phyloP scores from a whole-genome alignment of 1,140 invertebrate genomes.

The Galendromus occidentalis region DNA sequence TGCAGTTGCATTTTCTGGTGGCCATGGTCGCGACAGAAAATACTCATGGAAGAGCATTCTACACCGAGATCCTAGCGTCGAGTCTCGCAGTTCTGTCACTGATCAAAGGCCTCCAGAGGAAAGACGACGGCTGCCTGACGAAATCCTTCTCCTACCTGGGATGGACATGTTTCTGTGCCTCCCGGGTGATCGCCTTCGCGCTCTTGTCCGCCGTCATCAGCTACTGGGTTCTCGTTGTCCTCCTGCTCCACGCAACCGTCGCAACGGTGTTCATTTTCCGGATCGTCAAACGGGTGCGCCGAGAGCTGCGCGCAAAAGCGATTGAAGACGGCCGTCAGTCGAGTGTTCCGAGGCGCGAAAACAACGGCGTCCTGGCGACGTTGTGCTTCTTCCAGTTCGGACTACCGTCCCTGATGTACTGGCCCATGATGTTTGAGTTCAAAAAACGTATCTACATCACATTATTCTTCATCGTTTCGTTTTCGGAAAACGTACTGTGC shows the following conservation, averaged over 20 bases:
- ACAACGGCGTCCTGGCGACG: constrained; percentile 9
- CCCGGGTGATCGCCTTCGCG: constrained; percentile 19
- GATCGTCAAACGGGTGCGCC: neutral
- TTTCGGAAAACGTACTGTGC: constrained; percentile 19
- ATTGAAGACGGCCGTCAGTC: neutral
- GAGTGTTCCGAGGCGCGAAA: neutral
- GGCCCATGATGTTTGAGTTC: constrained; percentile 24
- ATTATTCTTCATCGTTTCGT: constrained; percentile 16
- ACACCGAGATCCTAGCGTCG: constrained; percentile 19
- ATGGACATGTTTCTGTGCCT: constrained; percentile 19
- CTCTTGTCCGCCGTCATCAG: constrained; percentile 17
- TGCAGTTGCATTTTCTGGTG: constrained; percentile 21
- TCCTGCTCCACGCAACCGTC: constrained; percentile 17
- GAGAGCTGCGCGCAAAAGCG: neutral
- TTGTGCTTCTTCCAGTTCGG: constrained; percentile 21
- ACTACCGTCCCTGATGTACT: constrained; percentile 22
- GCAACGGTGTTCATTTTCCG: neutral
- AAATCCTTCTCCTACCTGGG: constrained; percentile 19
- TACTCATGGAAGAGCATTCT: neutral
- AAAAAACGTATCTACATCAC: constrained; percentile 19
- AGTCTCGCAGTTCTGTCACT: constrained; percentile 19
- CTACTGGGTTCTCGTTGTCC: constrained; percentile 15
- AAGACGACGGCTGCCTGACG: constrained; percentile 21
- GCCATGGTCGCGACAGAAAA: neutral
- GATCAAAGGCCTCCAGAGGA: constrained; percentile 19